A percentile compares a stretch with the other conserved stretches of the same genome.
phyloP scores from a whole-genome alignment of 2,888 invertebrate genomes.

The Phoenoteleia sp. region DNA sequence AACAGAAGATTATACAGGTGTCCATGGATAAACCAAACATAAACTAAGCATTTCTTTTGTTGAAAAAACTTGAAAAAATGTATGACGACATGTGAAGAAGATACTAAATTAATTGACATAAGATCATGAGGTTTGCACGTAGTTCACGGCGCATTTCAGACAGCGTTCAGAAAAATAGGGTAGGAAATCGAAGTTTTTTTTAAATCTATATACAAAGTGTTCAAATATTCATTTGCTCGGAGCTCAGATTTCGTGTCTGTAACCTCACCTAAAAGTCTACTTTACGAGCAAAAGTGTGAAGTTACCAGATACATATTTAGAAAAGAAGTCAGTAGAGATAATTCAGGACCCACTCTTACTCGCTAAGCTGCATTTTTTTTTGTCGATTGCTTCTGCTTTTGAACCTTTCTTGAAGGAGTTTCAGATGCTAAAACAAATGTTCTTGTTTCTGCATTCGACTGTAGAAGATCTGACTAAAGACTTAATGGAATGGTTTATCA shows the following conservation, averaged over 20 bases:
- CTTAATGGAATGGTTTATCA: constrained; percentile 21
- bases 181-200: constrained; percentile 30
- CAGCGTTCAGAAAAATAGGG: constrained; percentile 2
- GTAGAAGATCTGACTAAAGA: neutral
- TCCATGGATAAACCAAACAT: constrained; percentile 31
- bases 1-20: constrained; percentile 20
- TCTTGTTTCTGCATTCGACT: constrained; percentile 16
- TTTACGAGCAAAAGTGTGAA: constrained; percentile 19
- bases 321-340: constrained; percentile 27
- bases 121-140: constrained; percentile 41
- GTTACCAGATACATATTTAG: constrained; percentile 18
- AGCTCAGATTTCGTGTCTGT: constrained; percentile 12
- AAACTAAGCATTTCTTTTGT: constrained; percentile 28
- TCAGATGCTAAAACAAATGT: constrained; percentile 30
- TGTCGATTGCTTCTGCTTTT: constrained; percentile 10
- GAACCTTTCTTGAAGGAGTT: constrained; percentile 44
- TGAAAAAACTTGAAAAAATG: constrained; percentile 21
- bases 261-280: constrained; percentile 14
- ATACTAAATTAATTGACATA: constrained; percentile 29
- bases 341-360: constrained; percentile 37
- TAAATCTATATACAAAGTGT: constrained; percentile 35
- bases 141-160: constrained; percentile 31
- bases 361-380: constrained; percentile 26
- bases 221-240: constrained; percentile 34
- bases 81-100: constrained; percentile 16